Evolutionary conservation across 2,113 vertebrate species (phyloP), one percentile per base, ranked within the genome.

Genomic region (Salvelinus namaycush): DNA sequence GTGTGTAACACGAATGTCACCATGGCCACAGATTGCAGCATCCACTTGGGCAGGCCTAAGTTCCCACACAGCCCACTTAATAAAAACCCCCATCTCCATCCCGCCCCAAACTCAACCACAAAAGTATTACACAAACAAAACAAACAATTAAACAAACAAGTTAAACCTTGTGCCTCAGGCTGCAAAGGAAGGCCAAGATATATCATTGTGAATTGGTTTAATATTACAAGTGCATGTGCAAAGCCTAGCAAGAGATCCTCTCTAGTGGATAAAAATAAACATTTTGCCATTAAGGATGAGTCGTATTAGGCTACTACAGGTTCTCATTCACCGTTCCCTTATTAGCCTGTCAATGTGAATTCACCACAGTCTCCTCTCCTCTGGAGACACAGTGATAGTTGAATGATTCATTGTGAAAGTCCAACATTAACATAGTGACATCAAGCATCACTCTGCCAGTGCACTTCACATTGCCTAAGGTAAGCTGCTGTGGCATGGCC

Each of bases 351-450:
- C 59, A 62, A 20, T 9, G 68, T 72, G 12, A 82, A 31, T 22
- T 74, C 62, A 39, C 57, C 72, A 73, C 73, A 51, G 62, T 18
- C 34, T 18, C 66, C 62, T 59, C 66, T 66, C 16, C 20, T 62
- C 59, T 62, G 59, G n/a, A 7, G 59, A 20, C 57, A n/a, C n/a
- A 12, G 2, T 64, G 22, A 11, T 77, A 65, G 57, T 24, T n/a
- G 9, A 26, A 51, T 75, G 8, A 65, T 65, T 4, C 62, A 76
- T 66, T 69, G n/a, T 78, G 48, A 67, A 12, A 31, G n/a, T 68
- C 70, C 75, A 69, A 5, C 71, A 59, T 20, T 49, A 83, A 75
- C 68, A 29, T 68, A 83, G 85, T 84, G 87, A 84, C 81, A 70
- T 66, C 82, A 39, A 80, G 54, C 49, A 70, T 81, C 78, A 84